Evolutionary conservation across 2,888 invertebrate genomes (phyloP).

Genomic region (Noctua fimbriata): DNA sequence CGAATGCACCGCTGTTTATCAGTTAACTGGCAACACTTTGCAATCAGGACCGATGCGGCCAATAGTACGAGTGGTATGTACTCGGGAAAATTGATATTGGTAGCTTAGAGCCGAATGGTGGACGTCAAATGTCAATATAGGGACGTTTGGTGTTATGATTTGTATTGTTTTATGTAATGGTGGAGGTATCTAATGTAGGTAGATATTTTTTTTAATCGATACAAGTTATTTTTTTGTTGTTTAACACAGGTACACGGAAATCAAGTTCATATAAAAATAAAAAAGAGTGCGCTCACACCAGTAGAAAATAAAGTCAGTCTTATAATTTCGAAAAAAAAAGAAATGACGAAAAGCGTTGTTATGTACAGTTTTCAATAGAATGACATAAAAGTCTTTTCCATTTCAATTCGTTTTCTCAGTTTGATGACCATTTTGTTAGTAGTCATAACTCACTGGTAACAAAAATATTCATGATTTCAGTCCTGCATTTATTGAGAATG

Average conservation of each 20-base stretch:
- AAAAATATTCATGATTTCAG: constrained; percentile 1
- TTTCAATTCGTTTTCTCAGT: not conserved
- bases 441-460: not conserved
- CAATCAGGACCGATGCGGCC: constrained; percentile 78
- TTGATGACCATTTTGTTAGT: not conserved
- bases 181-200: too few species aligned
- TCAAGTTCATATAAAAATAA: too few species aligned
- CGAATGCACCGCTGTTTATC: constrained; percentile 80
- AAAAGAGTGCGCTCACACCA: too few species aligned
- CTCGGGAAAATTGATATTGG: constrained; percentile 68
- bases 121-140: constrained; percentile 19
- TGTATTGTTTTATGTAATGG: constrained; percentile 26
- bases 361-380: too few species aligned
- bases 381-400: too few species aligned
- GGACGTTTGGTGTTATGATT: constrained; percentile 43
- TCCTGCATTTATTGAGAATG: not conserved
- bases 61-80: constrained; percentile 67
- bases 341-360: not conserved
- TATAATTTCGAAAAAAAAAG: too few species aligned
- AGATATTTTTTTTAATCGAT: too few species aligned
- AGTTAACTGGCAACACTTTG: constrained; percentile 81
- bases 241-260: too few species aligned
- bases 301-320: too few species aligned
- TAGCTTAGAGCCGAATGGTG: constrained; percentile 56
- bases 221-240: too few species aligned